phyloP scores from a whole-genome alignment of 2,888 invertebrate species.

The Drosophila birchii region DNA sequence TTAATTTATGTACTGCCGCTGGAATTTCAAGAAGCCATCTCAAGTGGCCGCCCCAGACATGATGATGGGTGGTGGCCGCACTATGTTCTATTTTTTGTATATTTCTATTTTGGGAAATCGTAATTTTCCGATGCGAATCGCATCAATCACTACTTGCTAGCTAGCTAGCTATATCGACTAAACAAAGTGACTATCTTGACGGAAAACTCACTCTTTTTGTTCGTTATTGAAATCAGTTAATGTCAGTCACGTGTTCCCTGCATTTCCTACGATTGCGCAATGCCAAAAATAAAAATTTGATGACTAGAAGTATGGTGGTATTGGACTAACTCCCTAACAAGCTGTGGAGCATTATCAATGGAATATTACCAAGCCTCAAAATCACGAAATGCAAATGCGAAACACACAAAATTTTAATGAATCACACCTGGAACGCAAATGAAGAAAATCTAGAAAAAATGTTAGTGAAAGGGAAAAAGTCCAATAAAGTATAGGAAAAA shows the following conservation, averaged over 20 bases:
- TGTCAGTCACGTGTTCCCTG: constrained; percentile 61
- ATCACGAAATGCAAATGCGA: constrained; percentile 57
- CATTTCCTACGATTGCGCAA: constrained; percentile 50
- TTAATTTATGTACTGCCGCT: constrained; percentile 38
- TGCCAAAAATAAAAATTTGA: background rate
- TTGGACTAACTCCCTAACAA: constrained; percentile 10
- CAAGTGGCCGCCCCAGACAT: constrained; percentile 16
- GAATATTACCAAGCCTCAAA: constrained; percentile 52
- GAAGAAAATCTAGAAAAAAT: background rate
- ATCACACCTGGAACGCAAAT: constrained; percentile 10
- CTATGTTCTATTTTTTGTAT: background rate
- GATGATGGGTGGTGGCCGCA: background rate
- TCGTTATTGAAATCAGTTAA: constrained; percentile 37
- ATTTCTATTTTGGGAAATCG: constrained; percentile 27
- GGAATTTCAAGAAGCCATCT: constrained; percentile 34
- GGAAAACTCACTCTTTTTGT: background rate
- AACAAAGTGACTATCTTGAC: constrained; percentile 53
- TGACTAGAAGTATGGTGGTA: background rate
- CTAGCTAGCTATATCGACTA: constrained; percentile 55
- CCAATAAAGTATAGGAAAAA: background rate
- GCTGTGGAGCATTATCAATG: constrained; percentile 52
- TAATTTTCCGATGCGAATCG: constrained; percentile 23
- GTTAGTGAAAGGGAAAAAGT: background rate
- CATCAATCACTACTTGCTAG: constrained; percentile 50
- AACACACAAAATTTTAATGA: constrained; percentile 44